These are phyloP conservation scores for Diglossa cyanea DNA, from an alignment of 2,797 vertebrate species.

Conservation along the genomic window DNA sequence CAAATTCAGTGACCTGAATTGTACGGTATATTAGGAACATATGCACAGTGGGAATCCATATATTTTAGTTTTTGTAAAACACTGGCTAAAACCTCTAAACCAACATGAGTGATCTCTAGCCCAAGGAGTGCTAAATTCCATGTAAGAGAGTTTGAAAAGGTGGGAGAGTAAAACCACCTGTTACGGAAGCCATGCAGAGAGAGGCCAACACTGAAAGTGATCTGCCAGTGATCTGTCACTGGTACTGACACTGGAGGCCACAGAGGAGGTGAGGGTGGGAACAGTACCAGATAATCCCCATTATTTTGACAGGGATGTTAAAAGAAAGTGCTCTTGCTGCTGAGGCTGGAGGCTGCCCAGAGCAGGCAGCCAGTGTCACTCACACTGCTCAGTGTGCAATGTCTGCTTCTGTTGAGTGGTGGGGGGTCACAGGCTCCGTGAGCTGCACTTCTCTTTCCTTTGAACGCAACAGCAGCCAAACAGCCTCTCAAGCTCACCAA, in stretches of 20 bases:
- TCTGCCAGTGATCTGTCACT: neutral
- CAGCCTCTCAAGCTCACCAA: neutral
- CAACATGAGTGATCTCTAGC: neutral
- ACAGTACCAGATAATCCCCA: neutral
- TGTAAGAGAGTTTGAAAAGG: neutral
- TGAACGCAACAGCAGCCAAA: neutral
- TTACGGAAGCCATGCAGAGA: neutral
- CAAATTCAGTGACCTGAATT: neutral
- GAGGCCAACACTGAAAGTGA: neutral
- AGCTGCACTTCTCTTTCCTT: neutral
- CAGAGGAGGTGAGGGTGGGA: rapidly evolving
- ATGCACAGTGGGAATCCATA: neutral
- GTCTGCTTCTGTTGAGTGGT: neutral
- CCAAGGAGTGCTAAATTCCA: neutral
- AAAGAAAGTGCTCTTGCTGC: neutral
- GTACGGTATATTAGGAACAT: neutral
- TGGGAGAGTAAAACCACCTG: neutral
- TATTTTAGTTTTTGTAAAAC: neutral
- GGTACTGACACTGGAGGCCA: neutral
- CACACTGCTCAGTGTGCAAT: rapidly evolving
- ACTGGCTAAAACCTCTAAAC: neutral
- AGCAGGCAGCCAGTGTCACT: neutral
- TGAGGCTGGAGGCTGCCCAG: neutral
- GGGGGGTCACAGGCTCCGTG: neutral
- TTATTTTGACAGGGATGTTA: neutral